A percentile compares a stretch with the other conserved stretches of the same genome.
Evolutionary conservation across 2,797 vertebrate species (phyloP).

Genomic region (Gorsachius magnificus): DNA sequence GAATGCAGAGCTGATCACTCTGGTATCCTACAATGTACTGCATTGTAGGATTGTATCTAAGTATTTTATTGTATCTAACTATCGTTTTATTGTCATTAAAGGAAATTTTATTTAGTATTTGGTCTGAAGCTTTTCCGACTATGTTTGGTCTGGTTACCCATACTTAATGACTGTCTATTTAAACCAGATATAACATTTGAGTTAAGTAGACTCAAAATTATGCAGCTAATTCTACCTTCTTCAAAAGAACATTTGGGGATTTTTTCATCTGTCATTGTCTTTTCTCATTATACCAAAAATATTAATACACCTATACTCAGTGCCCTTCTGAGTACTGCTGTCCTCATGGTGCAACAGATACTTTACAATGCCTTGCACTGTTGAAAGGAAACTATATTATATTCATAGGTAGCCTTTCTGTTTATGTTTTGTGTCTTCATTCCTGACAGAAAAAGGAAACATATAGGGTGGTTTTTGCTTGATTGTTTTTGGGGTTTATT

Average conservation of each 20-base stretch:
- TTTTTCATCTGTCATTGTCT: not conserved
- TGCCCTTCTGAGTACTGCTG: not conserved
- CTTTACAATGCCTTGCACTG: not conserved
- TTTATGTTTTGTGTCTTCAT: not conserved
- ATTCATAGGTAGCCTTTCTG: not conserved
- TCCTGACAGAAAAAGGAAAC: not conserved
- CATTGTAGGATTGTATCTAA: too few species aligned
- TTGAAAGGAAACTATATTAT: not conserved
- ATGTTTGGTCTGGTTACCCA: not conserved
- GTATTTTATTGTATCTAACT: not conserved
- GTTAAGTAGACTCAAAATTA: not conserved
- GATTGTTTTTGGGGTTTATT: not conserved
- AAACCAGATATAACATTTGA: not conserved
- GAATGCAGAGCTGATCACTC: not conserved
- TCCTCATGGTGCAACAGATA: not conserved
- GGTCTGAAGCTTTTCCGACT: not conserved
- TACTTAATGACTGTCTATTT: not conserved
- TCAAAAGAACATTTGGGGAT: not conserved
- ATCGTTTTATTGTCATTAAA: not conserved
- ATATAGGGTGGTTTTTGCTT: not conserved
- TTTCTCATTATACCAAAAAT: not conserved
- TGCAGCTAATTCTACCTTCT: not conserved
- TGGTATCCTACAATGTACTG: not conserved
- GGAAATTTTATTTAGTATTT: not conserved
- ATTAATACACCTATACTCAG: not conserved